phyloP scores from a whole-genome alignment of 2,888 invertebrate genomes.

The Lycaena phlaeas region DNA sequence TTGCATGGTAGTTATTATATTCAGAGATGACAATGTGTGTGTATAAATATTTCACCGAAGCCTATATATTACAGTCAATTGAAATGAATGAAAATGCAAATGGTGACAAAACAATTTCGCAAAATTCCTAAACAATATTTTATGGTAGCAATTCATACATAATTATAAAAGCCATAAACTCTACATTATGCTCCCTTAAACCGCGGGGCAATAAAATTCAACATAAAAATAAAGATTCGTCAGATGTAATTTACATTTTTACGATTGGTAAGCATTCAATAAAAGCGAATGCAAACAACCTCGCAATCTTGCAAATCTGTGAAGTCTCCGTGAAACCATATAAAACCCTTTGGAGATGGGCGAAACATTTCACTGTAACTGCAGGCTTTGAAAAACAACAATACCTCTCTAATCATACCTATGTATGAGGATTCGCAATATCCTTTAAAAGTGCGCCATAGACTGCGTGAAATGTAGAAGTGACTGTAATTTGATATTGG shows the following conservation, averaged over 20 bases:
- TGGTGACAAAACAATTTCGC: too few species aligned
- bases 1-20: too few species aligned
- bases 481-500: too few species aligned
- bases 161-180: too few species aligned
- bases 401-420: slow-evolving; percentile 48
- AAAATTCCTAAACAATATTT: too few species aligned
- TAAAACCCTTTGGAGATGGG: slow-evolving; percentile 45
- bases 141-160: too few species aligned
- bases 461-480: slow-evolving; percentile 29
- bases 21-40: too few species aligned
- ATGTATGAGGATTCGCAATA: slow-evolving; percentile 62
- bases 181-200: slow-evolving; percentile 5
- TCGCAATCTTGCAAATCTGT: slow-evolving; percentile 49
- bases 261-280: slow-evolving; percentile 61
- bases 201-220: slow-evolving; percentile 9
- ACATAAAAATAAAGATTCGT: slow-evolving; percentile 14
- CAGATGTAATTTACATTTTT: slow-evolving; percentile 54
- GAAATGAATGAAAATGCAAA: too few species aligned
- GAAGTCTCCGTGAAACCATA: slow-evolving; percentile 37
- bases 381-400: slow-evolving; percentile 65
- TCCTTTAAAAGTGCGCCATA: slow-evolving; percentile 48
- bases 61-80: too few species aligned
- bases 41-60: too few species aligned
- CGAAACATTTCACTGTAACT: slow-evolving; percentile 37
- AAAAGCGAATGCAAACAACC: slow-evolving; percentile 44